Evolutionary conservation across 2,113 vertebrate genomes (phyloP), one percentile per base, ranked within the genome.

Genomic region (Galbula dea): DNA sequence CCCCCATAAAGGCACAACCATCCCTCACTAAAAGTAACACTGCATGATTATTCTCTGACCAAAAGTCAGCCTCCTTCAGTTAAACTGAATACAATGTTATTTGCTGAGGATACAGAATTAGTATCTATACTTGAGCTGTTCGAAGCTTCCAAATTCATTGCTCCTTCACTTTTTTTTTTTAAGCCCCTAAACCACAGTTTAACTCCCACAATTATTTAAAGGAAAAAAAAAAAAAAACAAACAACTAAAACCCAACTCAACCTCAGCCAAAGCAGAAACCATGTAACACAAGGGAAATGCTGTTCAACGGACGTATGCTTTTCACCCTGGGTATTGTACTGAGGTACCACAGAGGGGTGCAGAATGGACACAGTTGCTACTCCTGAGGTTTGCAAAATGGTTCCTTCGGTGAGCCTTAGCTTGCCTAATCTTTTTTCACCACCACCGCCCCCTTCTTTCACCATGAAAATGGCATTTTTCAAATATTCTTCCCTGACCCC

Each of bases 271-370:
- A 52, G 48, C 20, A 62, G 43, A 81, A 91, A 37, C 32, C 6
- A 3, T 2, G 4, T 18, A 79, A 51, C 30, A 10, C 29, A n/a
- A 37, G 0, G 15, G 67, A 27, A 79, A 68, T 11, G 26, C 15
- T 72, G 48, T 26, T 46, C 11, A 89, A 82, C 43, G 84, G 59
- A 87, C 26, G 6, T 17, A 37, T 11, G 16, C 65, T 57, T 59
- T 48, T 48, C 1, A 2, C 27, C 49, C 34, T 0, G 6, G 14
- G 9, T 30, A 3, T 6, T 19, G 27, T 71, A 37, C 51, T 78
- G 65, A 71, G 65, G 61, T 57, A 62, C 29, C 65, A 61, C 23
- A 55, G 39, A 61, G 24, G n/a, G 62, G 37, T 49, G 46, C 6
- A 3, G 32, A 45, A 86, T 21, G 55, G 30, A 83, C 67, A 48